These are phyloP conservation scores for Spialia ferax DNA, from an alignment of 2,888 invertebrate genomes.

Conservation along the genomic window DNA sequence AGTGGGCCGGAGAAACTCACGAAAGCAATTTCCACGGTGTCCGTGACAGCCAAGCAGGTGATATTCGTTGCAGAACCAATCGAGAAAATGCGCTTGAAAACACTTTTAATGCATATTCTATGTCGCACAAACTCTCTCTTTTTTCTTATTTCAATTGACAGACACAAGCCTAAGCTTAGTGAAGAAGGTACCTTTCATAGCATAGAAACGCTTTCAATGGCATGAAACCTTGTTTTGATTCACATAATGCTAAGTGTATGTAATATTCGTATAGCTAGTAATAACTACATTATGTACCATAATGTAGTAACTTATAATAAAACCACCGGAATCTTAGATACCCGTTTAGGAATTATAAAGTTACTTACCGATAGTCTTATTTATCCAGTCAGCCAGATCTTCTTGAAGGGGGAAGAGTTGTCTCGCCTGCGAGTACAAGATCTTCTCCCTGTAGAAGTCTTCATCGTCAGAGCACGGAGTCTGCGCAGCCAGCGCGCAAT, in stretches of 20 bases:
- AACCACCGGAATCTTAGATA: background rate
- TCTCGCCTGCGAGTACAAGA: slow-evolving; percentile 91
- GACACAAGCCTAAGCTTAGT: background rate
- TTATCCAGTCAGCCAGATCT: slow-evolving; percentile 96
- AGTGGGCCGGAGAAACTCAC: slow-evolving; percentile 62
- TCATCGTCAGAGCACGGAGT: slow-evolving; percentile 86
- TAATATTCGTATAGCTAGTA: too few species aligned
- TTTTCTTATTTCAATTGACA: slow-evolving; percentile 23
- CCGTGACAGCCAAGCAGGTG: slow-evolving; percentile 31
- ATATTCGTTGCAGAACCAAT: slow-evolving; percentile 32
- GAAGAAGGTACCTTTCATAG: background rate
- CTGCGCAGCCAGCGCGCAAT: slow-evolving; percentile 83
- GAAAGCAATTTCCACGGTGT: slow-evolving; percentile 64
- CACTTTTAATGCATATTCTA: slow-evolving; percentile 29
- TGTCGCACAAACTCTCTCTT: slow-evolving; percentile 28
- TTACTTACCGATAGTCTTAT: slow-evolving; percentile 93
- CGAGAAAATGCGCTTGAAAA: slow-evolving; percentile 28
- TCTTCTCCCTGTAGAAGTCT: slow-evolving; percentile 90
- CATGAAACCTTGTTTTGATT: background rate
- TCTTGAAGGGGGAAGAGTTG: slow-evolving; percentile 94
- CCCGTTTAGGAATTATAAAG: background rate
- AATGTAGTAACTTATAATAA: too few species aligned
- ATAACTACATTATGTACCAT: too few species aligned
- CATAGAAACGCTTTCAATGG: background rate
- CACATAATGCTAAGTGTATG: background rate